Conservation (phyloP, 2,888 invertebrate species). For the Caprella mutica region DNA sequence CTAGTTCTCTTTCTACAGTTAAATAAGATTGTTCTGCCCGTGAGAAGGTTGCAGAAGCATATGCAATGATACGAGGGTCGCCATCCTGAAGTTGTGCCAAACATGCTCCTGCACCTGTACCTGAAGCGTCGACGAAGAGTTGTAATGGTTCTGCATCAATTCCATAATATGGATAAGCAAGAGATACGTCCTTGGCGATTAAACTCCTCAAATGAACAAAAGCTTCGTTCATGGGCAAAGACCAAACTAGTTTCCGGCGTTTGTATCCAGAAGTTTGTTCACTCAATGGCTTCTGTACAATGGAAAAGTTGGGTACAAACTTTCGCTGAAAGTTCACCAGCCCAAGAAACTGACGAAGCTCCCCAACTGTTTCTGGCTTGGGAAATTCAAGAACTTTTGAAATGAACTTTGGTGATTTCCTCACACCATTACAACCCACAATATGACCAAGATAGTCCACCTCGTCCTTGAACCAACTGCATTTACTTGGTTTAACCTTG, state of each 20-base stretch:
- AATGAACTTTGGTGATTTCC: neutral
- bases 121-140: neutral
- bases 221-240: neutral
- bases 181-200: neutral
- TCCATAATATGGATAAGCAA: neutral
- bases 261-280: neutral
- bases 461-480: neutral
- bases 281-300: neutral
- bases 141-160: neutral
- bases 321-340: neutral
- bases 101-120: neutral
- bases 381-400: neutral
- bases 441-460: neutral
- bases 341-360: neutral
- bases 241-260: neutral
- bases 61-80: neutral
- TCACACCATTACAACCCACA: neutral
- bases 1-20: neutral
- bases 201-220: neutral
- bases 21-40: neutral
- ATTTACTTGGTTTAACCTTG: neutral
- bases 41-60: neutral
- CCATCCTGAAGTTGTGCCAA: neutral
- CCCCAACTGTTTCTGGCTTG: neutral
- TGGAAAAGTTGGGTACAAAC: neutral